Conservation (phyloP, 2,113 vertebrate genomes). For the Micronisus gabar region DNA sequence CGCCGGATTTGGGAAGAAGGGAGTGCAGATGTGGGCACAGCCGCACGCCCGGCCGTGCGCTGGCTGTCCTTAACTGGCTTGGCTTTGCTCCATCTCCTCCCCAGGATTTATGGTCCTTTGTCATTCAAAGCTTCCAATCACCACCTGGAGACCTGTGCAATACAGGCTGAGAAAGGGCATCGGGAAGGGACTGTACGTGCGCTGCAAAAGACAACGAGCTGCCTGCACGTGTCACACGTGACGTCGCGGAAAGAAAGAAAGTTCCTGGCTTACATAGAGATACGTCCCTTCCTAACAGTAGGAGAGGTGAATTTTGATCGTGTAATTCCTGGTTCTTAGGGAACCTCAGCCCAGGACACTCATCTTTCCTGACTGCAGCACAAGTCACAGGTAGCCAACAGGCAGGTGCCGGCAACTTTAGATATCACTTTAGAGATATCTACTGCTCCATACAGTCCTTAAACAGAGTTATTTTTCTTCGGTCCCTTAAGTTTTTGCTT, state of each 20-base stretch:
- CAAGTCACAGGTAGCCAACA: neutral
- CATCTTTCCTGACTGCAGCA: neutral
- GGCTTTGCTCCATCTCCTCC: no score
- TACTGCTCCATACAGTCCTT: neutral
- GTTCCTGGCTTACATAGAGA: neutral
- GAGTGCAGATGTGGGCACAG: no score
- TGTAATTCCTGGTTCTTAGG: neutral
- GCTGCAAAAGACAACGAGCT: neutral
- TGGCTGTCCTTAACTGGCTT: no score
- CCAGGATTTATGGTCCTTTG: neutral
- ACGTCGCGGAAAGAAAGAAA: neutral
- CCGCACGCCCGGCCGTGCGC: rapidly evolving
- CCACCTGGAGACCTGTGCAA: neutral
- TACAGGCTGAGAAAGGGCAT: rapidly evolving
- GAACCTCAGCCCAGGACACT: neutral
- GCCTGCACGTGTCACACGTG: rapidly evolving
- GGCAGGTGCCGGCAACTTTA: neutral
- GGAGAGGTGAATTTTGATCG: neutral
- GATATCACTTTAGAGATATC: neutral
- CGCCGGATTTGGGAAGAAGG: neutral
- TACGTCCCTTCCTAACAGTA: neutral
- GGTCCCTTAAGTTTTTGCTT: neutral
- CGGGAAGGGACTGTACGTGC: rapidly evolving
- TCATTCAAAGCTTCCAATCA: neutral
- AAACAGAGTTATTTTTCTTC: neutral